Conservation (phyloP, 2,888 invertebrate genomes). For the Trichopoda pennipes region DNA sequence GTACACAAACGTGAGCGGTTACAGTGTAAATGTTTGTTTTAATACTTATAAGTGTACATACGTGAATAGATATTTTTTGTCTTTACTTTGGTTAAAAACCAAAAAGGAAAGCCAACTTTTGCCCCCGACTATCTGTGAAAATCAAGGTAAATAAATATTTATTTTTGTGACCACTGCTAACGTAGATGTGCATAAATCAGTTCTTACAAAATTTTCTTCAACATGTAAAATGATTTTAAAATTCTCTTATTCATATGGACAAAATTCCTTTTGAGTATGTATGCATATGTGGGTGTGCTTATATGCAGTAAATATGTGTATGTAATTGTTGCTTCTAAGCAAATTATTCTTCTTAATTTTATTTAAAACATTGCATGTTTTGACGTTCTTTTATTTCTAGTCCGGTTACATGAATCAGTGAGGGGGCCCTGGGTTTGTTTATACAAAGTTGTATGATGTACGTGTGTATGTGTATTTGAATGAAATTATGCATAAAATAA, state of each 20-base stretch:
- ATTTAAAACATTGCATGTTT: constrained; percentile 28
- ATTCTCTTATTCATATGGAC: constrained; percentile 1
- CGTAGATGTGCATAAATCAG: constrained; percentile 6
- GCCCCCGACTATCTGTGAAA: not conserved
- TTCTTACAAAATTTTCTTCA: constrained; percentile 2
- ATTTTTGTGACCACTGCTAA: constrained; percentile 30
- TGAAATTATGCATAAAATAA: too few species aligned
- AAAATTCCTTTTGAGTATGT: not conserved
- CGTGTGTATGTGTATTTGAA: too few species aligned
- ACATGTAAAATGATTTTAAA: not conserved
- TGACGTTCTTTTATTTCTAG: not conserved
- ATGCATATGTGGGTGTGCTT: not conserved
- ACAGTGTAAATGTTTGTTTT: not conserved
- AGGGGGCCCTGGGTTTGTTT: not conserved
- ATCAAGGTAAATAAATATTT: constrained; percentile 24
- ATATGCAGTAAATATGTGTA: not conserved
- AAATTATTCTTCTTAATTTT: constrained; percentile 31
- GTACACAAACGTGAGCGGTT: too few species aligned
- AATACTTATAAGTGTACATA: too few species aligned
- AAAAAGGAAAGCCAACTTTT: not conserved
- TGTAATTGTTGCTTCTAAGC: not conserved
- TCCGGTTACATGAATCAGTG: not conserved
- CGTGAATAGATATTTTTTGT: too few species aligned
- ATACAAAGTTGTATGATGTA: not conserved
- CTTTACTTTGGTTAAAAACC: too few species aligned